These are phyloP conservation scores for Sicus ferrugineus DNA, from an alignment of 2,888 invertebrate genomes.

Conservation along the genomic window DNA sequence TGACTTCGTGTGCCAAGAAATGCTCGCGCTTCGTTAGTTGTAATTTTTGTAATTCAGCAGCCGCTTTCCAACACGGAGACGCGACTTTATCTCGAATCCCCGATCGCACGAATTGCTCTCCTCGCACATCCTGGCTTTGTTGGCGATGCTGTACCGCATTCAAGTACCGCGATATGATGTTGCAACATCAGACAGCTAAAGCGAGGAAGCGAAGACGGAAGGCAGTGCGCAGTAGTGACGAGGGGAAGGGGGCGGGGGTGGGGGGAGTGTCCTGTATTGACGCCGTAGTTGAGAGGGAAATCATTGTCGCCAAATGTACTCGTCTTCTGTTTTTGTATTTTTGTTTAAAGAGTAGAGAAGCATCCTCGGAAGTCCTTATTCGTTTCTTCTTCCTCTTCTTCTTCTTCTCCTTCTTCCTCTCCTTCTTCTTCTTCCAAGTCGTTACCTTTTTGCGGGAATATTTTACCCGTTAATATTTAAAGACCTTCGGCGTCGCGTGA, in stretches of 20 bases:
- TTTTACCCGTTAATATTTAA: conserved; percentile 53
- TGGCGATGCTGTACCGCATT: too few relatives aligned
- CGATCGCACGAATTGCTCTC: background rate
- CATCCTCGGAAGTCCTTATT: background rate
- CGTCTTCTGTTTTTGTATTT: too few relatives aligned
- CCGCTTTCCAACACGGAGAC: conserved; percentile 11
- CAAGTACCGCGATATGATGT: too few relatives aligned
- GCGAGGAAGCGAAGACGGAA: background rate
- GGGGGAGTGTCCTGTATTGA: too few relatives aligned
- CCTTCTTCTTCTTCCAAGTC: background rate
- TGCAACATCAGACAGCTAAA: too few relatives aligned
- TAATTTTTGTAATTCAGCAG: conserved; percentile 53
- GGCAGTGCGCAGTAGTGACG: too few relatives aligned
- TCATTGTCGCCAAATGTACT: too few relatives aligned
- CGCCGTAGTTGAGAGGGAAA: too few relatives aligned
- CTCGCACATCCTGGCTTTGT: too few relatives aligned
- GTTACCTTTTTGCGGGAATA: background rate
- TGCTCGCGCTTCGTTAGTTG: conserved; percentile 60
- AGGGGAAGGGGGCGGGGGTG: too few relatives aligned
- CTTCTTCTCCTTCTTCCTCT: background rate
- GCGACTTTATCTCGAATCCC: background rate
- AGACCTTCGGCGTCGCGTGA: conserved; percentile 50
- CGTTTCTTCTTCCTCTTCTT: background rate
- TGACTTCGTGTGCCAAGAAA: conserved; percentile 38
- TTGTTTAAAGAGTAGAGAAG: too few relatives aligned